Evolutionary conservation across 92 coral and sea anemone species (phyloP).

Genomic region (Zoanthus sansibaricus): DNA sequence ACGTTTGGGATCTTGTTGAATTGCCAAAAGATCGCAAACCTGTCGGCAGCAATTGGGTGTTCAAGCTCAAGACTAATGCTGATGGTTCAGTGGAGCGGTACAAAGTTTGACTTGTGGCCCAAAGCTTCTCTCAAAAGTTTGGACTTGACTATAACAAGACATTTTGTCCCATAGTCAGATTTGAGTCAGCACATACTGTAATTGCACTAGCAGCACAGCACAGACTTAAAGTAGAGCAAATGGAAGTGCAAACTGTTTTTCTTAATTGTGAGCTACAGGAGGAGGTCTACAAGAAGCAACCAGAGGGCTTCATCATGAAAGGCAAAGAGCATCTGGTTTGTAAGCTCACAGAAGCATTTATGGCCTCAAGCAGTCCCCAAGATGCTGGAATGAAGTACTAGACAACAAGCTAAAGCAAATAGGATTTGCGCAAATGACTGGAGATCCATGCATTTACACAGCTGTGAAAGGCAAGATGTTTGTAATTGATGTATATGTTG

Average conservation of each 20-base stretch:
- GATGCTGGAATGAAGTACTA: slow-evolving; percentile 65
- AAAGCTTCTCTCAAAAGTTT: background rate
- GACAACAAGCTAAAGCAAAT: slow-evolving; percentile 50
- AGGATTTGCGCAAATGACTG: slow-evolving; percentile 47
- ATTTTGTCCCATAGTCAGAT: background rate
- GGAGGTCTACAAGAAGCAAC: background rate
- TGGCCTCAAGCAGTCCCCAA: slow-evolving; percentile 67
- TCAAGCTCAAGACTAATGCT: background rate
- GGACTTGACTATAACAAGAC: background rate
- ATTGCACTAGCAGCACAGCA: background rate
- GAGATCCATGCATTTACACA: slow-evolving; percentile 51
- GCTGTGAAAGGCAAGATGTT: slow-evolving; percentile 24
- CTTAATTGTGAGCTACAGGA: background rate
- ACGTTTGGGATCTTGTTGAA: background rate
- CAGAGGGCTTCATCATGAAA: background rate
- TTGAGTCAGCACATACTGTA: background rate
- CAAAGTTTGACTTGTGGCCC: background rate
- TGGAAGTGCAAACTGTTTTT: background rate
- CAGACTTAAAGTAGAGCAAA: background rate
- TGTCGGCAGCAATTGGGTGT: background rate
- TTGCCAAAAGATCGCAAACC: background rate
- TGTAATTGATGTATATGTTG: slow-evolving; percentile 58
- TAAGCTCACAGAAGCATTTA: slow-evolving; percentile 40
- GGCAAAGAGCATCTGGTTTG: background rate
- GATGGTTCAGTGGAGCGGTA: background rate